phyloP scores from a whole-genome alignment of 2,888 invertebrate genomes.

The Acrobasis consociella region DNA sequence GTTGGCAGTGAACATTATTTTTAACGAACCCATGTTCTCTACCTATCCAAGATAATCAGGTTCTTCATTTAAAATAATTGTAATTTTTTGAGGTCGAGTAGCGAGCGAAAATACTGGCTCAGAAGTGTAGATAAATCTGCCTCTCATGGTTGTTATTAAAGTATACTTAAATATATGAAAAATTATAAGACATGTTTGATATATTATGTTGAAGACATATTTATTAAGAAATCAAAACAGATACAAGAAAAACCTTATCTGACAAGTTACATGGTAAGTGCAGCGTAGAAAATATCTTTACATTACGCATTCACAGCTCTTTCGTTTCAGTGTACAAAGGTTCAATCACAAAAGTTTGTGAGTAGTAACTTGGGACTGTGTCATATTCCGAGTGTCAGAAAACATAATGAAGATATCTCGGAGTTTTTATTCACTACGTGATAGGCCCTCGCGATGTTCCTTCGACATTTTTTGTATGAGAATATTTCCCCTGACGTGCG shows the following conservation, averaged over 20 bases:
- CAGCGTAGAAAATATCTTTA: background rate
- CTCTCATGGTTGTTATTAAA: too few relatives aligned
- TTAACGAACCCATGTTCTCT: slow-evolving; percentile 4
- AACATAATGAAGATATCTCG: slow-evolving; percentile 16
- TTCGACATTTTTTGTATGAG: slow-evolving; percentile 22
- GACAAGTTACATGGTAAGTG: background rate
- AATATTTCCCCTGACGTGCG: slow-evolving; percentile 26
- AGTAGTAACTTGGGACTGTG: slow-evolving; percentile 13
- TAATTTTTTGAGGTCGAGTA: too few relatives aligned
- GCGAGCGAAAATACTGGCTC: too few relatives aligned
- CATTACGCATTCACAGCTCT: background rate
- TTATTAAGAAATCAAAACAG: too few relatives aligned
- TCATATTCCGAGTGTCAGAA: background rate
- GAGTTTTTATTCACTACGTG: slow-evolving; percentile 18
- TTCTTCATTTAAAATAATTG: too few relatives aligned
- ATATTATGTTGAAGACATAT: too few relatives aligned
- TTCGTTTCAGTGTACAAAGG: slow-evolving; percentile 7
- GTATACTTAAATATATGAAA: too few relatives aligned
- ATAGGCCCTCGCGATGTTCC: slow-evolving; percentile 2
- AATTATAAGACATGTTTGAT: too few relatives aligned
- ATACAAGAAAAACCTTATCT: too few relatives aligned
- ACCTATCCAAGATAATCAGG: too few relatives aligned
- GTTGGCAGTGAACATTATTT: slow-evolving; percentile 9
- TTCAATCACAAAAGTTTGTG: slow-evolving; percentile 13
- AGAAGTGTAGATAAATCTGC: too few relatives aligned